phyloP scores from a whole-genome alignment of 2,797 vertebrate species.

The Gambusia yucatana region DNA sequence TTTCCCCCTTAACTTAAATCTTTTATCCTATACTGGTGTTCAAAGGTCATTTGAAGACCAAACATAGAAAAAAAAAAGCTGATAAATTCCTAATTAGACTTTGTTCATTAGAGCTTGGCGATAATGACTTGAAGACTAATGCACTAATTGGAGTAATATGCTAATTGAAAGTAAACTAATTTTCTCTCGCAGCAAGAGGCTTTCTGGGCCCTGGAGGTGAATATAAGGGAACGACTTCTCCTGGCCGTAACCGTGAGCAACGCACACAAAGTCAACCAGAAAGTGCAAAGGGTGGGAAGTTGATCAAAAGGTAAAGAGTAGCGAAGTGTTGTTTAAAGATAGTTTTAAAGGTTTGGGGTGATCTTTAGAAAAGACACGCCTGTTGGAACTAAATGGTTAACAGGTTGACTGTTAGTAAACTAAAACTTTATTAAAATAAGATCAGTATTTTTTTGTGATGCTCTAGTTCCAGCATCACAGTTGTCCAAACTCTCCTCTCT shows the following conservation, averaged over 20 bases:
- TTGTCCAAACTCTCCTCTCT: background rate
- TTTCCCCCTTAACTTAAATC: conserved; percentile 29
- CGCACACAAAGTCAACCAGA: conserved; percentile 8
- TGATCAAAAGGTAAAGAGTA: background rate
- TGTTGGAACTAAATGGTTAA: background rate
- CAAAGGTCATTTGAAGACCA: conserved; percentile 51
- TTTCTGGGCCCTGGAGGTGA: conserved; percentile 53
- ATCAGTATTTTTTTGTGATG: background rate
- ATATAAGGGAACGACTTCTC: background rate
- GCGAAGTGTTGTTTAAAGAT: background rate
- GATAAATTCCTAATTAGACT: conserved; percentile 74
- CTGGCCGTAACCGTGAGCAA: conserved; percentile 40
- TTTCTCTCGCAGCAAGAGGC: conserved; percentile 60
- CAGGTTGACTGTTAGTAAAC: background rate
- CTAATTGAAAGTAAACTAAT: conserved; percentile 72
- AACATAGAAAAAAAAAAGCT: conserved; percentile 8
- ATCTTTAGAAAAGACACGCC: background rate
- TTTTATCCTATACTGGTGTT: conserved; percentile 40
- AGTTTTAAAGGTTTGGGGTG: background rate
- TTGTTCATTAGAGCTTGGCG: conserved; percentile 68
- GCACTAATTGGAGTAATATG: conserved; percentile 70
- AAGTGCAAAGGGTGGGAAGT: background rate
- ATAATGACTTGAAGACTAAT: conserved; percentile 65
- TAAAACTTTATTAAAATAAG: background rate
- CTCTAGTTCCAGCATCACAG: background rate